Base-by-base conservation (phyloP, 2,797 vertebrate species). In the Lagocephalus sceleratus region DNA sequence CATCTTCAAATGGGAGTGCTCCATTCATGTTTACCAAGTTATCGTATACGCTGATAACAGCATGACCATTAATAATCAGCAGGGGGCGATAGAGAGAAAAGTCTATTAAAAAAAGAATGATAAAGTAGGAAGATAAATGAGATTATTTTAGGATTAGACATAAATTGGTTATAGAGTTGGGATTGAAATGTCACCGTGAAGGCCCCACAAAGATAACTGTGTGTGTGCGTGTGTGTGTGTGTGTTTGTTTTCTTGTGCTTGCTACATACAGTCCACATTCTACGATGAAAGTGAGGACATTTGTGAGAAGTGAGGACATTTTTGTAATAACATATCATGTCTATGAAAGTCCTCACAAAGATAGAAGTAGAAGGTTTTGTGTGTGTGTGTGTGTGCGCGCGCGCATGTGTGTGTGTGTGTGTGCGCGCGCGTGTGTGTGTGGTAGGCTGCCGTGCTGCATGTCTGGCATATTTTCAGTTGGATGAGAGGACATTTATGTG, bases 401-500 rank as follows among this genome's bases (percentile, higher is more conserved):
- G 12, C 14, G 39, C n/a, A 5, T 41, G 35, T 39, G 39, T n/a
- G 15, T 40, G 6, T 40, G 1, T 9, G 16, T 16, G 40, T 4
- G 15, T n/a, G 40, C 16, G 15, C 16, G 15, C 5, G 19, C 20
- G 17, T 4, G 17, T 20, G 42, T 11, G n/a, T 11, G 42, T 19
- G 2, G 47, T 60, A 69, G 64, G 61, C 70, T 67, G 51, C 45
- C 71, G 70, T 60, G 71, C 77, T 20, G 79, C 81, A 73, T 73
- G 76, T 73, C 57, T 79, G 76, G 76, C 85, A 87, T 84, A 83
- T 88, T 87, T 81, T 82, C 85, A 73, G 86, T 76, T 81, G 87
- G 84, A 89, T 82, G 78, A 88, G 77, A 79, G 85, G 77, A 88
- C 81, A 88, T 87, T 85, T 84, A 85, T 83, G 81, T 85, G 78